Evolutionary conservation across 1,140 invertebrate genomes (phyloP).

Genomic region (Philopotamus ludificatus): DNA sequence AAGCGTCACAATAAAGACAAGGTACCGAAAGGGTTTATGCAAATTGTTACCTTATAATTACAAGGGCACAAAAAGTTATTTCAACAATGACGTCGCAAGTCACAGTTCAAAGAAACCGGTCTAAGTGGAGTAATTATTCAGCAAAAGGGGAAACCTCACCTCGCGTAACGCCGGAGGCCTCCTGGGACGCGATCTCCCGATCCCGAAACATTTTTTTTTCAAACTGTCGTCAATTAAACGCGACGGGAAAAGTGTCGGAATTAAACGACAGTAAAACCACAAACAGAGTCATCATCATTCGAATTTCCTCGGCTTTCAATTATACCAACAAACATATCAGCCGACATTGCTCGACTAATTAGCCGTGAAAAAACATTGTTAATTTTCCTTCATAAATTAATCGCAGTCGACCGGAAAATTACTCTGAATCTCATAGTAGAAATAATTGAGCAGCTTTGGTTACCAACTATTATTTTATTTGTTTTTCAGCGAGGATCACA

Average conservation of each 20-base stretch:
- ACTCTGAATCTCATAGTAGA: too few relatives aligned
- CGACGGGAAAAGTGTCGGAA: not conserved
- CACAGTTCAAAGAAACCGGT: slow-evolving; percentile 16
- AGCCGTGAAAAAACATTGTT: too few relatives aligned
- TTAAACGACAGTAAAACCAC: not conserved
- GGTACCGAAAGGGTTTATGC: slow-evolving; percentile 31
- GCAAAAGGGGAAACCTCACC: slow-evolving; percentile 8
- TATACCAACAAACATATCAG: too few relatives aligned
- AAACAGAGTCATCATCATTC: not conserved
- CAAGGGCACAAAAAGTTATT: slow-evolving; percentile 30
- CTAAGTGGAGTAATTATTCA: slow-evolving; percentile 29
- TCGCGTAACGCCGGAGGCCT: slow-evolving; percentile 1
- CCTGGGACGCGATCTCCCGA: not conserved
- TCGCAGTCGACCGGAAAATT: too few relatives aligned
- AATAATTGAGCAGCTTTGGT: too few relatives aligned
- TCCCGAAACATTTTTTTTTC: not conserved
- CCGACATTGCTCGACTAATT: too few relatives aligned
- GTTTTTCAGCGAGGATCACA: not conserved
- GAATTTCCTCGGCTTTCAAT: too few relatives aligned
- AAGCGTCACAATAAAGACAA: slow-evolving; percentile 14
- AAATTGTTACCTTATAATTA: slow-evolving; percentile 36
- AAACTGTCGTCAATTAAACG: not conserved
- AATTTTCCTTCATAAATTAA: too few relatives aligned
- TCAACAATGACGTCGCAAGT: slow-evolving; percentile 3
- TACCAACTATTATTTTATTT: too few relatives aligned